phyloP scores from a whole-genome alignment of 2,888 invertebrate species.

The Chaitophorus viminalis region DNA sequence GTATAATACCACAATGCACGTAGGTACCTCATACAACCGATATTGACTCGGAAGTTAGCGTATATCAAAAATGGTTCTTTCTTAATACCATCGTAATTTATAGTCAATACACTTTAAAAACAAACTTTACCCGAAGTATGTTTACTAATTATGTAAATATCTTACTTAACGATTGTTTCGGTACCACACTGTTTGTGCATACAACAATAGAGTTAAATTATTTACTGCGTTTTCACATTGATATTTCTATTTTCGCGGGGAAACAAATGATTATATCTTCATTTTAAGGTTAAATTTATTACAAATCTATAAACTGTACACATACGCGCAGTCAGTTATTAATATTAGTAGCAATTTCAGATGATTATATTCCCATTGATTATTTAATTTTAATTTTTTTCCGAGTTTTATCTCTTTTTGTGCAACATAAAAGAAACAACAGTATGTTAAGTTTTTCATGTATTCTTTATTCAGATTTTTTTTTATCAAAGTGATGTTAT shows the following conservation, averaged over 20 bases:
- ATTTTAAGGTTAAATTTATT: background rate
- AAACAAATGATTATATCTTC: background rate
- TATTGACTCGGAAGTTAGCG: background rate
- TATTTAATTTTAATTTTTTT: background rate
- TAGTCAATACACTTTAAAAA: constrained; percentile 31
- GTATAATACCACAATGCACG: constrained; percentile 2
- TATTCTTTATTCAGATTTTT: constrained; percentile 38
- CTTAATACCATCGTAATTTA: constrained; percentile 21
- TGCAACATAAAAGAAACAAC: constrained; percentile 12
- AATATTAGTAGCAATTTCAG: background rate
- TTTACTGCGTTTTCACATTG: too few relatives aligned
- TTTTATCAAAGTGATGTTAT: constrained; percentile 16
- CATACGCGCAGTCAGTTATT: too few relatives aligned
- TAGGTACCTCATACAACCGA: background rate
- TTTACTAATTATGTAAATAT: constrained; percentile 33
- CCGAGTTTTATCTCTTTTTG: background rate
- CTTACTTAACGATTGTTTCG: background rate
- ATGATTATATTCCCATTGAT: background rate
- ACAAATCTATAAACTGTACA: background rate
- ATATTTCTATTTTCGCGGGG: too few relatives aligned
- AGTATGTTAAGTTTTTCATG: constrained; percentile 38
- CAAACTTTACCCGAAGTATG: constrained; percentile 22
- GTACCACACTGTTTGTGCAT: background rate
- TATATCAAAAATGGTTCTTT: background rate
- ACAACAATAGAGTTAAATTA: too few relatives aligned